Percentiles rank a stretch among this genome's conserved stretches.
Evolutionary conservation across 2,888 invertebrate genomes (phyloP).

Genomic region (Loripinus fragilis): DNA sequence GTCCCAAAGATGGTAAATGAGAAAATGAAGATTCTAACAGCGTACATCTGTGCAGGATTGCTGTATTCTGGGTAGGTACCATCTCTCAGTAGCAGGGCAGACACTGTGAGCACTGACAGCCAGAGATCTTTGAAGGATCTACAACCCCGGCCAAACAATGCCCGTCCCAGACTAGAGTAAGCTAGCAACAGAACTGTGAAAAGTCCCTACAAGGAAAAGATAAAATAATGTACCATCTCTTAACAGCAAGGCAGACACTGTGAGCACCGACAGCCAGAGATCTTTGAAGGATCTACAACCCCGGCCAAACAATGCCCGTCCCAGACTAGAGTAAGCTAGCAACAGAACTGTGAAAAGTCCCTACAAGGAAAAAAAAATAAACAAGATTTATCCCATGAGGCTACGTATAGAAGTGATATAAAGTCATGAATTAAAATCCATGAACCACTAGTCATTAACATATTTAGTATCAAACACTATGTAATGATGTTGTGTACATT

Average conservation of each 20-base stretch:
- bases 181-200: slow-evolving; percentile 73
- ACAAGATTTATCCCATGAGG: no score
- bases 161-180: slow-evolving; percentile 76
- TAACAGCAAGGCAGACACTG: slow-evolving; percentile 73
- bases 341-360: slow-evolving; percentile 72
- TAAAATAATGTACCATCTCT: slow-evolving; percentile 18
- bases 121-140: slow-evolving; percentile 72
- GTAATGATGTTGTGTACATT: no score
- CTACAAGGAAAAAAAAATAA: slow-evolving; percentile 59
- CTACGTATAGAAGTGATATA: no score
- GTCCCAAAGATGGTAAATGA: slow-evolving; percentile 72
- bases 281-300: slow-evolving; percentile 69
- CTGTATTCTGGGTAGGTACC: slow-evolving; percentile 50
- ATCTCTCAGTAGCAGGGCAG: slow-evolving; percentile 68
- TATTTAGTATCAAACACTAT: no score
- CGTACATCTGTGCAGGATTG: slow-evolving; percentile 9
- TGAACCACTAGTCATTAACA: no score
- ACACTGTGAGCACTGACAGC: slow-evolving; percentile 71
- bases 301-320: slow-evolving; percentile 76
- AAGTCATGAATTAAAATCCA: no score
- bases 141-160: slow-evolving; percentile 74
- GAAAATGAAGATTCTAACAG: slow-evolving; percentile 62
- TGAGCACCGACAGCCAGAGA: slow-evolving; percentile 70
- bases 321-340: slow-evolving; percentile 77
- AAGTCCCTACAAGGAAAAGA: slow-evolving; percentile 67